These are phyloP conservation scores for Poeciliopsis turneri DNA, from an alignment of 2,797 vertebrate species.

Conservation along the genomic window DNA sequence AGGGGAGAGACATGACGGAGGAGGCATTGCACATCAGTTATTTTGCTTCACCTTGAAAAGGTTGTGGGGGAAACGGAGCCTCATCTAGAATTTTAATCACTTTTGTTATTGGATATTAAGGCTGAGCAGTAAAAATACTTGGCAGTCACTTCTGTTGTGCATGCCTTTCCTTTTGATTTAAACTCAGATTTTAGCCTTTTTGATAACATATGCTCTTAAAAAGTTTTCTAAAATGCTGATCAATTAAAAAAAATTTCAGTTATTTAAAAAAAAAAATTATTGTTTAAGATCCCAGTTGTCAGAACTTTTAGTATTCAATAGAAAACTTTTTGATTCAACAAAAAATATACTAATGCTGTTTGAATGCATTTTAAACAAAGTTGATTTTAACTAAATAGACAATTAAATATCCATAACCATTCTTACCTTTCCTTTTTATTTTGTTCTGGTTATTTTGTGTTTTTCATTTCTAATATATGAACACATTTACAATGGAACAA, in stretches of 20 bases:
- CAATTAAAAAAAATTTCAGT: not conserved
- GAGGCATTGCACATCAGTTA: slow-evolving; percentile 34
- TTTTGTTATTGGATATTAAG: slow-evolving; percentile 8
- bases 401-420: not conserved
- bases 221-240: not conserved
- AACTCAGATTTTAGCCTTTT: not conserved
- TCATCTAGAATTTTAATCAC: slow-evolving; percentile 32
- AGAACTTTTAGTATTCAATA: not conserved
- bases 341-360: not conserved
- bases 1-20: slow-evolving; percentile 24
- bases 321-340: not conserved
- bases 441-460: not conserved
- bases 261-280: not conserved
- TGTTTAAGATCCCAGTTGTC: not conserved
- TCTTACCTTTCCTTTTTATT: not conserved
- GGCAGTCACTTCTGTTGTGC: not conserved
- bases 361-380: not conserved
- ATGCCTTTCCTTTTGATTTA: too few relatives aligned
- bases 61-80: slow-evolving; percentile 13
- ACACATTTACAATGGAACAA: too few relatives aligned
- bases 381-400: not conserved
- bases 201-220: not conserved
- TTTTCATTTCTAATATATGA: not conserved
- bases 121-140: not conserved
- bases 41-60: slow-evolving; percentile 52